phyloP scores from a whole-genome alignment of 1,140 invertebrate genomes.

The Heliothis virescens region DNA sequence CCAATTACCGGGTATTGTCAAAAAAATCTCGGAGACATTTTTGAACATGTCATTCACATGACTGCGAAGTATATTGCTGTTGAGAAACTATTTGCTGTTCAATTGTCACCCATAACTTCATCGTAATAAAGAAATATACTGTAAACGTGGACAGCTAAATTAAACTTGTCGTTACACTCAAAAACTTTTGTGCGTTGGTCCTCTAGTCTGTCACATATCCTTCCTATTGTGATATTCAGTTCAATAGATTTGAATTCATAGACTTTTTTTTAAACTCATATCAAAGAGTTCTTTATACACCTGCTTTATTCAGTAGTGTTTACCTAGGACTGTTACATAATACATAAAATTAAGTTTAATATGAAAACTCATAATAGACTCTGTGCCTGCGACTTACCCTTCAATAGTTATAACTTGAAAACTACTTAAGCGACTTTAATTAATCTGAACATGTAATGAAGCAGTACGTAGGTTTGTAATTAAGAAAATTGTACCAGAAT shows the following conservation, averaged over 20 bases:
- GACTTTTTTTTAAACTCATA: constrained; percentile 71
- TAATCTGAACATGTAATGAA: constrained; percentile 47
- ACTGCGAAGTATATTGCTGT: constrained; percentile 52
- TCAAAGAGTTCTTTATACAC: constrained; percentile 74
- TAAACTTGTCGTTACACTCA: constrained; percentile 62
- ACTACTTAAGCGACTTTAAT: constrained; percentile 47
- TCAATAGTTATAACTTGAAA: constrained; percentile 35
- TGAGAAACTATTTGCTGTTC: constrained; percentile 40
- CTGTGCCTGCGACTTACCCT: constrained; percentile 19
- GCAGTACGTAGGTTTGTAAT: constrained; percentile 46
- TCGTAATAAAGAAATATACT: constrained; percentile 35
- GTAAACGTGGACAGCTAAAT: constrained; percentile 39
- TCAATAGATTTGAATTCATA: constrained; percentile 72
- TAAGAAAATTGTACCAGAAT: constrained; percentile 41
- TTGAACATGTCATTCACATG: constrained; percentile 81
- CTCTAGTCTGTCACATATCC: constrained; percentile 84
- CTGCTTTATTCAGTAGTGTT: constrained; percentile 65
- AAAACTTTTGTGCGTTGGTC: constrained; percentile 78
- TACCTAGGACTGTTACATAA: constrained; percentile 39
- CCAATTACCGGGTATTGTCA: constrained; percentile 84
- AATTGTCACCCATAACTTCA: constrained; percentile 57
- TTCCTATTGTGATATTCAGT: constrained; percentile 80
- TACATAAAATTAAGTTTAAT: constrained; percentile 14
- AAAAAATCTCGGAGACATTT: constrained; percentile 83
- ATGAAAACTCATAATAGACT: constrained; percentile 40